phyloP scores from a whole-genome alignment of 1,140 invertebrate genomes.

The Branchinecta lindahli region DNA sequence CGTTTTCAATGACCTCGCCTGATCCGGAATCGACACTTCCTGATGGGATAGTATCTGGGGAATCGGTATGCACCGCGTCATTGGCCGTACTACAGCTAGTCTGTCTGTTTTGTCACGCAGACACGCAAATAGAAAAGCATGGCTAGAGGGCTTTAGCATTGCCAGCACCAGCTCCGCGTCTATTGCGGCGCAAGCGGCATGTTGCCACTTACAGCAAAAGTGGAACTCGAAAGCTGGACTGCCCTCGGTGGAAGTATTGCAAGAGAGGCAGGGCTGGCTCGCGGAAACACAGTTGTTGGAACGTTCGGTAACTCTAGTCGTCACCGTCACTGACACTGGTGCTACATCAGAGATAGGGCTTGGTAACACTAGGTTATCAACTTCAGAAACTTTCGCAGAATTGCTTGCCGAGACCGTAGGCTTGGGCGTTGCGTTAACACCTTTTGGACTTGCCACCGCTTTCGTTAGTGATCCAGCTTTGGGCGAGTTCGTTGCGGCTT shows the following conservation, averaged over 20 bases:
- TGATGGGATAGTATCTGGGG: background rate
- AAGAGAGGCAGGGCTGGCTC: background rate
- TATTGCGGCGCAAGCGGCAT: conserved; percentile 7
- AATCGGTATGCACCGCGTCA: background rate
- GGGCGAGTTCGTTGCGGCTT: too few relatives aligned
- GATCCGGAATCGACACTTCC: background rate
- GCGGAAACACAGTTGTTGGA: background rate
- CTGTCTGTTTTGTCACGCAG: background rate
- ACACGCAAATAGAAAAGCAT: conserved; percentile 8
- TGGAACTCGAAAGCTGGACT: too few relatives aligned
- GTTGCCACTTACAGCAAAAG: too few relatives aligned
- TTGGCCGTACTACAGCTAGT: conserved; percentile 3
- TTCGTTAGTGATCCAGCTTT: conserved; percentile 5
- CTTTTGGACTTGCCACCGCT: conserved; percentile 4
- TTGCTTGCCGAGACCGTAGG: conserved; percentile 4
- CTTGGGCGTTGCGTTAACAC: background rate
- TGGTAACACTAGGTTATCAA: conserved; percentile 1
- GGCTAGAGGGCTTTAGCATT: background rate
- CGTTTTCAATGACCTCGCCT: conserved; percentile 4
- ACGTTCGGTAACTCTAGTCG: background rate
- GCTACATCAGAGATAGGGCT: background rate
- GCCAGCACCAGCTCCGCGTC: too few relatives aligned
- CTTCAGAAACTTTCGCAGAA: background rate
- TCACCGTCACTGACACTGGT: conserved; percentile 1
- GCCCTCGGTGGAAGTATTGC: too few relatives aligned